Conservation (phyloP, 1,140 invertebrate genomes). For the Mya arenaria region DNA sequence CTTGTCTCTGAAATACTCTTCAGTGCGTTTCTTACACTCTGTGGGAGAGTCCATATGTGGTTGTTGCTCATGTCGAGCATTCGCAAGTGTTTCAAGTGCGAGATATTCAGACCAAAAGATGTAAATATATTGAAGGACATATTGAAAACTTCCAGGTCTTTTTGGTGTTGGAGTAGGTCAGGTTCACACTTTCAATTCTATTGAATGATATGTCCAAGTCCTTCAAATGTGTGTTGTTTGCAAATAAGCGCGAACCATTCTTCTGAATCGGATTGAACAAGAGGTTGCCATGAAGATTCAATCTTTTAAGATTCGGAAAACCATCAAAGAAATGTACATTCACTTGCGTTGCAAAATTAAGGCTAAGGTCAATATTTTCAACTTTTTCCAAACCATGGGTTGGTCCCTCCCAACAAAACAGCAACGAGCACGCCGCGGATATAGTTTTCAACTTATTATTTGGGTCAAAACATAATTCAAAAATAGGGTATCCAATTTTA, state of each 20-base stretch:
- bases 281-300: background rate
- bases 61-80: background rate
- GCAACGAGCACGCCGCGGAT: slow-evolving; percentile 1
- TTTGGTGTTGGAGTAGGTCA: background rate
- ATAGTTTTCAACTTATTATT: slow-evolving; percentile 31
- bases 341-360: background rate
- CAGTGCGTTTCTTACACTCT: background rate
- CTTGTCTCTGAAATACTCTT: slow-evolving; percentile 4
- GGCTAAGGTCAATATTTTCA: background rate
- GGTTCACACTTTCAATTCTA: background rate
- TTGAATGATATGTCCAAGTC: slow-evolving; percentile 20
- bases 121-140: background rate
- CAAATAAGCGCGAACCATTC: background rate
- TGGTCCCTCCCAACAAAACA: slow-evolving; percentile 46
- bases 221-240: background rate
- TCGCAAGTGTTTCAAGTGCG: slow-evolving; percentile 11
- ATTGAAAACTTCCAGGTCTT: background rate
- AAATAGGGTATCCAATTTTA: background rate
- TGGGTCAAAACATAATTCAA: background rate
- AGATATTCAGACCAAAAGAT: slow-evolving; percentile 5
- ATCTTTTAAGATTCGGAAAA: background rate
- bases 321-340: background rate
- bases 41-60: background rate
- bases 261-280: background rate
- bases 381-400: slow-evolving; percentile 6